Conservation (phyloP, 2,888 invertebrate genomes). For the Copidosoma aretas region DNA sequence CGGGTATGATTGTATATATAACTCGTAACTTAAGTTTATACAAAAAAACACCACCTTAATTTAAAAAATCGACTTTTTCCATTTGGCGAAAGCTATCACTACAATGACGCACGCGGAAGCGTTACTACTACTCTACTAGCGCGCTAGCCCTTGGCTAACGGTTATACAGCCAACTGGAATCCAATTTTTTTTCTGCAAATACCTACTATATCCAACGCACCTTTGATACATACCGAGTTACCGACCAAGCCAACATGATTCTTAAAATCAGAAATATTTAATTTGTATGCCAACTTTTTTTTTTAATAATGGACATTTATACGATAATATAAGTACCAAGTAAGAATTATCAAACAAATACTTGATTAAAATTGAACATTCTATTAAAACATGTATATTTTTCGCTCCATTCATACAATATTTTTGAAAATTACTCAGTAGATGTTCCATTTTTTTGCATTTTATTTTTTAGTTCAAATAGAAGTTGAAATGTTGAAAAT, state of each 20-base stretch:
- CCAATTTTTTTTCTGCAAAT: no score
- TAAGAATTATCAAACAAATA: not conserved
- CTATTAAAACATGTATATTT: not conserved
- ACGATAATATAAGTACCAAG: not conserved
- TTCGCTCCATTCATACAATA: not conserved
- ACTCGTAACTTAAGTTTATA: not conserved
- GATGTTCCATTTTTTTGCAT: not conserved
- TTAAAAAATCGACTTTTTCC: constrained; percentile 24
- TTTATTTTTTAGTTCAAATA: not conserved
- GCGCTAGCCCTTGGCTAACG: constrained; percentile 29
- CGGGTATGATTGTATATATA: not conserved
- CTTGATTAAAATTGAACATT: not conserved
- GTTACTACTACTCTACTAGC: constrained; percentile 9
- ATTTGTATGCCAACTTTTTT: not conserved
- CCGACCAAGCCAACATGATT: not conserved
- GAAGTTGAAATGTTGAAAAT: no score
- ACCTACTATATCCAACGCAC: no score
- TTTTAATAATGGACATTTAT: not conserved
- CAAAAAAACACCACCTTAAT: constrained; percentile 29
- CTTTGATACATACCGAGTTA: not conserved
- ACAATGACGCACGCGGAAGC: constrained; percentile 12
- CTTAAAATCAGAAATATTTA: not conserved
- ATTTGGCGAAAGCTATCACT: constrained; percentile 10
- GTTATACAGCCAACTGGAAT: no score
- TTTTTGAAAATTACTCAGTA: not conserved